A percentile compares a stretch with the other conserved stretches of the same genome.
These are phyloP conservation scores for Euzophera pinguis DNA, from an alignment of 2,888 invertebrate genomes.

Conservation along the genomic window DNA sequence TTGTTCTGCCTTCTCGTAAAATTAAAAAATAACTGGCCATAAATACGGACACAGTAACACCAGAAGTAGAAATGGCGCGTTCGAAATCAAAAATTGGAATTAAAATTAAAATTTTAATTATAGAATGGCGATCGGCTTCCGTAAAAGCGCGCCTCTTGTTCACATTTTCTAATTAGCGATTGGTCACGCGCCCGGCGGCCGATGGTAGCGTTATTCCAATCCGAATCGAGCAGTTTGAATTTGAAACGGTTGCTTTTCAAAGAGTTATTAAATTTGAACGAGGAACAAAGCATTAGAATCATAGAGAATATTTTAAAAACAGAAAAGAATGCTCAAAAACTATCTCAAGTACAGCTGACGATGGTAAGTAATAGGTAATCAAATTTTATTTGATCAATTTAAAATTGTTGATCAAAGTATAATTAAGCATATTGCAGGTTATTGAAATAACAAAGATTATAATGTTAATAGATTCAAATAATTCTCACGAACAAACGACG, in stretches of 20 bases:
- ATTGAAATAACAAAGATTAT: background rate
- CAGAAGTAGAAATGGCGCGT: conserved; percentile 64
- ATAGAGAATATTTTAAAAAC: too few species aligned
- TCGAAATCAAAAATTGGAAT: conserved; percentile 66
- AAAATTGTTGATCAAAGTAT: too few species aligned
- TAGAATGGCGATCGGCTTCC: conserved; percentile 70
- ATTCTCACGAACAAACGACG: conserved; percentile 26
- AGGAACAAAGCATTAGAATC: conserved; percentile 14
- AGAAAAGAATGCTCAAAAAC: too few species aligned
- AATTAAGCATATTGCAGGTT: background rate
- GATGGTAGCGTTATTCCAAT: conserved; percentile 56
- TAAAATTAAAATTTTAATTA: conserved; percentile 73
- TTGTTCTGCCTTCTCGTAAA: conserved; percentile 18
- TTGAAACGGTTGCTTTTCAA: conserved; percentile 62
- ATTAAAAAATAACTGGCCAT: conserved; percentile 27
- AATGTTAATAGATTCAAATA: background rate
- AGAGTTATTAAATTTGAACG: conserved; percentile 9
- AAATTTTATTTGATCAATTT: too few species aligned
- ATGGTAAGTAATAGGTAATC: too few species aligned
- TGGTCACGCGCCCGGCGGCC: conserved; percentile 73
- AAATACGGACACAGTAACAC: conserved; percentile 57
- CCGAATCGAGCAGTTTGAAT: conserved; percentile 72
- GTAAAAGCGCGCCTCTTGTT: conserved; percentile 57
- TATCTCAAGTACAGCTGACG: too few species aligned
- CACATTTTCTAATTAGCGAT: conserved; percentile 78